phyloP scores from a whole-genome alignment of 2,797 vertebrate genomes.

The Takifugu ocellatus region DNA sequence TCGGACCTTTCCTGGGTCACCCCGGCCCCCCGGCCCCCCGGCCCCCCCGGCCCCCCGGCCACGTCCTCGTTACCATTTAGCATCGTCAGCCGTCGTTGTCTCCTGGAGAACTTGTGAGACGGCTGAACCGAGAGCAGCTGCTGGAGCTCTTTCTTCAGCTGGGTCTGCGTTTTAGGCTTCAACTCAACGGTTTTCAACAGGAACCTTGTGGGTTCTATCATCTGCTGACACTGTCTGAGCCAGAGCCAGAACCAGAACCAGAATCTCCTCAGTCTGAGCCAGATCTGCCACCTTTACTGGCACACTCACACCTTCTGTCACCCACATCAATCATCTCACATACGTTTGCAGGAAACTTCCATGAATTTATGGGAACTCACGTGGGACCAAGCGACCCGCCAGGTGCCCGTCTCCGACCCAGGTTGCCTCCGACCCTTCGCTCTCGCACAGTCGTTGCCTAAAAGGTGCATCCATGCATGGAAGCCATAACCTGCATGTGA shows the following conservation, averaged over 20 bases:
- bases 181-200: too few relatives aligned
- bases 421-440: background rate
- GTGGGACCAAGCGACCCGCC: conserved; percentile 79
- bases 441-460: conserved; percentile 43
- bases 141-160: background rate
- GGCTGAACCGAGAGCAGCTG: background rate
- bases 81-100: background rate
- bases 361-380: conserved; percentile 82
- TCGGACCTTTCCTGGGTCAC: background rate
- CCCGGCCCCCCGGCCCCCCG: too few relatives aligned
- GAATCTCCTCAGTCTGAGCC: conserved; percentile 21
- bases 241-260: conserved; percentile 1
- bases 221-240: background rate
- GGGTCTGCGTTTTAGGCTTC: too few relatives aligned
- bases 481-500: conserved; percentile 57
- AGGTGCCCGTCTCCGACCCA: conserved; percentile 61
- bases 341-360: conserved; percentile 82
- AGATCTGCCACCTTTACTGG: conserved; percentile 23
- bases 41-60: too few relatives aligned
- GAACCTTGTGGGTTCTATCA: background rate
- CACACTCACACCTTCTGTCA: conserved; percentile 51
- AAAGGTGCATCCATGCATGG: conserved; percentile 55
- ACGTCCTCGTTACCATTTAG: too few relatives aligned
- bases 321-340: conserved; percentile 74
- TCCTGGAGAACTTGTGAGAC: background rate